These are phyloP conservation scores for Pteromalus puparum DNA, from an alignment of 1,140 invertebrate genomes.

Conservation along the genomic window DNA sequence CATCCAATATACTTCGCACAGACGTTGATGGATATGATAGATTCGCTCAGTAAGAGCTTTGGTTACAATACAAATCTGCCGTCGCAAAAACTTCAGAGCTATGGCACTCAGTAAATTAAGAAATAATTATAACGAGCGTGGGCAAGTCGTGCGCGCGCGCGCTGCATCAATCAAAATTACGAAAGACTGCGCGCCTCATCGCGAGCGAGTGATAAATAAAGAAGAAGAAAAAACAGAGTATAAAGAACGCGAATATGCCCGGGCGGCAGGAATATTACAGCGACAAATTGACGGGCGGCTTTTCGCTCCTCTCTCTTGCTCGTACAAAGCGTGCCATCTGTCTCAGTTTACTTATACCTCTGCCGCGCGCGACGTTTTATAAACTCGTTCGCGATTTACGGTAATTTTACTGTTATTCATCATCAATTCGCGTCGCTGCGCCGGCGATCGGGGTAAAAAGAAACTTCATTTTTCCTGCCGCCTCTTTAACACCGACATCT, in stretches of 20 bases:
- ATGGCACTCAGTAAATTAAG: constrained; percentile 12
- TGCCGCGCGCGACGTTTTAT: neutral
- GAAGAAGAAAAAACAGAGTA: neutral
- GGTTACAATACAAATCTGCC: too few species aligned
- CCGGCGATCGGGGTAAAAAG: neutral
- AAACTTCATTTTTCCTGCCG: neutral
- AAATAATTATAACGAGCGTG: constrained; percentile 11
- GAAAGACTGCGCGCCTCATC: neutral
- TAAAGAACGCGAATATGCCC: neutral
- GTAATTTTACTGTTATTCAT: constrained; percentile 40
- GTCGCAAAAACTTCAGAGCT: neutral
- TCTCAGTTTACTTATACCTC: constrained; percentile 24
- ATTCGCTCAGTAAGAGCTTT: too few species aligned
- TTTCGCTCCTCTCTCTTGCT: neutral
- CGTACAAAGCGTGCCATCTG: constrained; percentile 4
- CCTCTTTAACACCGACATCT: constrained; percentile 26
- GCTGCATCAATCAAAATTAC: constrained; percentile 36
- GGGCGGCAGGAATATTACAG: constrained; percentile 7
- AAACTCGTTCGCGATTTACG: constrained; percentile 39
- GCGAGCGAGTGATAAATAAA: neutral
- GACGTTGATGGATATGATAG: too few species aligned
- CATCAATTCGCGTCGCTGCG: constrained; percentile 33
- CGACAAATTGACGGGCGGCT: constrained; percentile 28
- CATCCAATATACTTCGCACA: too few species aligned
- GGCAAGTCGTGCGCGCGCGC: neutral